Evolutionary conservation across 2,797 vertebrate species (phyloP), one percentile per base, ranked within the genome.

Genomic region (Myotis pilosus): DNA sequence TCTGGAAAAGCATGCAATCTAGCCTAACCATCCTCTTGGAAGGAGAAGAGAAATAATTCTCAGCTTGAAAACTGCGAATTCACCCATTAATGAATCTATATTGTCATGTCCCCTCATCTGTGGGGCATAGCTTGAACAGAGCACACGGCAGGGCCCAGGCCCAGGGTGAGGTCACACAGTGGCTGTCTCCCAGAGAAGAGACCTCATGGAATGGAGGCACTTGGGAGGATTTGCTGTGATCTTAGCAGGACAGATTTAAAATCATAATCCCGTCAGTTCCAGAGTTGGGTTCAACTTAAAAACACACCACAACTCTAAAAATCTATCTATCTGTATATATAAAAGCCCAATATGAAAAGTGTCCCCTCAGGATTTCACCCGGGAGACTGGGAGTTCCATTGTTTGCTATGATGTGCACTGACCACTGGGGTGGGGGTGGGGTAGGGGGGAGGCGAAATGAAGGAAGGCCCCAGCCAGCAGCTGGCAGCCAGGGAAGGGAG

Each of bases 21-120:
- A 94, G 82, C 33, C 49, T 51, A 71, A 89, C 13, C 23, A 64
- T 57, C 55, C 1, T 88, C 12, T 15, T 72, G 60, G 74, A 94
- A 94, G 87, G 12, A 91, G 47, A 53, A 36, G 22, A 66, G 83
- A 89, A 92, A 62, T 78, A 74, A 83, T 86, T 84, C 53, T 82
- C 22, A 78, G 81, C 36, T 83, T 79, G 55, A 92, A 82, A 87
- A 76, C 30, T 86, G 20, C 22, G 30, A 57, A 68, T 74, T 10
- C 6, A 78, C 10, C n/a, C 20, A 85, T 33, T 57, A 44, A 83
- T 33, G 16, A 82, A 44, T 76, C 55, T 38, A 0, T 69, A 30
- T 33, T 44, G 55, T 62, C 3, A 9, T 53, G 20, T 44, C 85
- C 30, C 36, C 28, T 74, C 41, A 6, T 82, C 44, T 72, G 12